Base-by-base conservation (phyloP, 2,797 vertebrate species). In the Parotocinclus haroldoi region DNA sequence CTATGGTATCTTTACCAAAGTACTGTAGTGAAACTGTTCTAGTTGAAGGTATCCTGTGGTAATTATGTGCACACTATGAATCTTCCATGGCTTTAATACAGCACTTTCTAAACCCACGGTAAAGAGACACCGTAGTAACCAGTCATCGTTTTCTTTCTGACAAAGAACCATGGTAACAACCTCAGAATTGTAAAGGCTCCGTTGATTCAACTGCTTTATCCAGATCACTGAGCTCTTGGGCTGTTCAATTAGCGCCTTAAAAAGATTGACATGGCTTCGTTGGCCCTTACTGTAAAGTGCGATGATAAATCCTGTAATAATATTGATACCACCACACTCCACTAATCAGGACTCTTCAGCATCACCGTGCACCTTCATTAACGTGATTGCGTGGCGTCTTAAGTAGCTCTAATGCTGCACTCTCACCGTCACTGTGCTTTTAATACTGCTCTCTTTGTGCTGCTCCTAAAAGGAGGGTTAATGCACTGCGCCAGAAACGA, bases 401-500 rank as follows among this genome's bases (percentile, higher is more conserved):
- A 68, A 68, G 73, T 79, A 66, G 69, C 58, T 74, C 53, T 68
- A 68, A 72, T 74, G 63, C 66, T 69, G 69, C 60, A 60, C 66
- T 73, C 73, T 73, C 56, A 71, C 64, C 85, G 77, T 92, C 86
- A 87, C 45, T 69, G 61, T 68, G 59, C 64, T 62, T 84, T 83
- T 90, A 89, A 90, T 86, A 93, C 90, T 92, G 87, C 79, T 89
- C 89, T 85, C 86, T 88, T 90, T 92, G 90, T 93, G 84, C 91
- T 90, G 80, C 82, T 89, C 87, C 80, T 84, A 93, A 93, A 92
- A 95, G 91, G 77, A 91, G 91, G 79, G 92, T 95, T 95, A 94
- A 96, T 96, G 93, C 92, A 91, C 91, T 94, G 89, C 91, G 79
- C 86, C 95, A 92, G 93, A 98, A 96, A 94, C 95, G 95, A 91